These are phyloP conservation scores for Sesia bembeciformis DNA, from an alignment of 2,888 invertebrate species.

Conservation along the genomic window DNA sequence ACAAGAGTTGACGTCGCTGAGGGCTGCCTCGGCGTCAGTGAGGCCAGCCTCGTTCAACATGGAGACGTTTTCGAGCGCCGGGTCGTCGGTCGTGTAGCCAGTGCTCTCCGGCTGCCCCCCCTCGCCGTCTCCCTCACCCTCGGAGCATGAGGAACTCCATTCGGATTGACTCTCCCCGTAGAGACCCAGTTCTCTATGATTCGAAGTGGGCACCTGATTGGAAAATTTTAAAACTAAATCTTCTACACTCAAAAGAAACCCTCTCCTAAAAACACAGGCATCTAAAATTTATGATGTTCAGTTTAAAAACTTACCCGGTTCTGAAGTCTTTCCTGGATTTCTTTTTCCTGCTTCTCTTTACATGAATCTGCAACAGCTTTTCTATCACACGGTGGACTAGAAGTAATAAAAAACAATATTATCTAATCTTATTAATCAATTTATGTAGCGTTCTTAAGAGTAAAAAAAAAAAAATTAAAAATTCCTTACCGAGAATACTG, in stretches of 20 bases:
- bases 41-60: constrained; percentile 89
- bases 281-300: neutral
- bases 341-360: constrained; percentile 48
- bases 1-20: constrained; percentile 90
- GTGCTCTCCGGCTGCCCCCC: constrained; percentile 79
- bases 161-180: constrained; percentile 85
- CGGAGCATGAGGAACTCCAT: constrained; percentile 80
- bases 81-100: constrained; percentile 91
- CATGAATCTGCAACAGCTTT: constrained; percentile 33
- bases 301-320: constrained; percentile 40
- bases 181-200: constrained; percentile 55
- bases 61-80: constrained; percentile 88
- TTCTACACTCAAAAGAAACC: too few species aligned
- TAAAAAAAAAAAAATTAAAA: too few species aligned
- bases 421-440: neutral
- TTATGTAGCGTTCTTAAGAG: neutral
- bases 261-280: neutral
- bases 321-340: constrained; percentile 48
- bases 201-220: constrained; percentile 45
- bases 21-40: constrained; percentile 90
- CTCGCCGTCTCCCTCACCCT: constrained; percentile 66
- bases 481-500: too few species aligned
- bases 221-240: too few species aligned
- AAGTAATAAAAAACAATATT: constrained; percentile 7
- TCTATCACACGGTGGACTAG: constrained; percentile 39